Evolutionary conservation across 2,888 invertebrate genomes (phyloP), one percentile per base, ranked within the genome.

Genomic region (Netelia virgata): DNA sequence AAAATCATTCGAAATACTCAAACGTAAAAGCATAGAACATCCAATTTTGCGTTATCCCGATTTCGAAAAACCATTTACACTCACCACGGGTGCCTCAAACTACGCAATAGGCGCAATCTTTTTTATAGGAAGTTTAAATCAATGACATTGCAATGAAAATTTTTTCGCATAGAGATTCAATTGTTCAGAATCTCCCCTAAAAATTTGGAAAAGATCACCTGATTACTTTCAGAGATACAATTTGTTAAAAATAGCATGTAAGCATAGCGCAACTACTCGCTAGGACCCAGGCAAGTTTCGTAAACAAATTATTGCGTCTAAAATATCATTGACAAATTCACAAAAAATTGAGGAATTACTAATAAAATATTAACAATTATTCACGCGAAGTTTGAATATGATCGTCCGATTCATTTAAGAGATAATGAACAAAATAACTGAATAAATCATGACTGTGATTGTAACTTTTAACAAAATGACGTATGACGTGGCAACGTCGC

Each of bases 171-270:
- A n/a, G n/a, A n/a, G n/a, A n/a, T n/a, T n/a, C n/a, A n/a, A n/a
- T n/a, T n/a, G n/a, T n/a, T n/a, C n/a, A n/a, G 64, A 64, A 64
- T 1, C 9, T 64, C 1, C 10, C 18, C 64, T 64, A 64, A 64
- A 64, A 43, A 64, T 64, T 64, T 64, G 41, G 64, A 64, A 64
- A 41, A 64, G 64, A 64, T 64, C 64, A 43, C 64, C 64, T 64
- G 64, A 64, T 64, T 64, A 41, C 43, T 64, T 64, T 64, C 43
- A 64, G 64, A 64, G 64, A 64, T 64, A 16, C 41, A 43, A 43
- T 41, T 64, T 64, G 43, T 64, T 41, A 16, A 43, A 64, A 64
- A 64, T 41, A 64, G 41, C 64, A 64, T 64, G 64, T 64, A 41
- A 64, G 64, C 9, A 36, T 63, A 63, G 63, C 63, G 63, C 63